A percentile compares a stretch with the other conserved stretches of the same genome.
phyloP scores from a whole-genome alignment of 2,113 vertebrate species.

The Bos javanicus region DNA sequence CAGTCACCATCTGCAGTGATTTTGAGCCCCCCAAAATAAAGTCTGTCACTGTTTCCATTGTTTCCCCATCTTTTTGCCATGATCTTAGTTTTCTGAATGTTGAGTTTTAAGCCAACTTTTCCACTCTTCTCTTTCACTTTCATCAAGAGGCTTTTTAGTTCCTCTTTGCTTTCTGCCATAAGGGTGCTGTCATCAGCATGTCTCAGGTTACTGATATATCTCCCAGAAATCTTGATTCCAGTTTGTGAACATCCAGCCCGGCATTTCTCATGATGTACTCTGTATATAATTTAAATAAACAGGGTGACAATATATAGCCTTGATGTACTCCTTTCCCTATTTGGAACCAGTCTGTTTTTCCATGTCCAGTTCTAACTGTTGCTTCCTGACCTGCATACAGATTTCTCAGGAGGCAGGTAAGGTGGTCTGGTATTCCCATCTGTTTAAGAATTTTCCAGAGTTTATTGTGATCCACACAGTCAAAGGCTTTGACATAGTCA shows the following conservation, averaged over 20 bases:
- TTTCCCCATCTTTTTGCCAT: background rate
- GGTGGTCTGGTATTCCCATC: background rate
- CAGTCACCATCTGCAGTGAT: background rate
- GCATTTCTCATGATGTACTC: background rate
- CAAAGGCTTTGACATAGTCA: background rate
- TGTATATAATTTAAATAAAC: background rate
- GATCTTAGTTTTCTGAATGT: background rate
- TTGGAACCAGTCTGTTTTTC: background rate
- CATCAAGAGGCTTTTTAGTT: background rate
- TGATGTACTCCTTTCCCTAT: background rate
- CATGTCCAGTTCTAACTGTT: background rate
- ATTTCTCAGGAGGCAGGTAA: background rate
- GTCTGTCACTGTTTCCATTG: background rate
- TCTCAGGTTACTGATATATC: background rate
- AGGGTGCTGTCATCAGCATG: background rate
- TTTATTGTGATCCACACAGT: background rate
- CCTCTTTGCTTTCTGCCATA: background rate
- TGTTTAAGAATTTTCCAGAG: background rate
- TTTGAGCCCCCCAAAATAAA: background rate
- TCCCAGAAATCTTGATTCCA: background rate
- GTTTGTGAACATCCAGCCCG: rapidly evolving
- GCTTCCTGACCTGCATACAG: background rate
- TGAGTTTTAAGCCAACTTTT: background rate
- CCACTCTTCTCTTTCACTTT: background rate
- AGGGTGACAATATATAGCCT: background rate